Percentiles rank a stretch among this genome's conserved stretches.
These are phyloP conservation scores for Dicaeum eximium DNA, from an alignment of 2,113 vertebrate genomes.

Conservation along the genomic window DNA sequence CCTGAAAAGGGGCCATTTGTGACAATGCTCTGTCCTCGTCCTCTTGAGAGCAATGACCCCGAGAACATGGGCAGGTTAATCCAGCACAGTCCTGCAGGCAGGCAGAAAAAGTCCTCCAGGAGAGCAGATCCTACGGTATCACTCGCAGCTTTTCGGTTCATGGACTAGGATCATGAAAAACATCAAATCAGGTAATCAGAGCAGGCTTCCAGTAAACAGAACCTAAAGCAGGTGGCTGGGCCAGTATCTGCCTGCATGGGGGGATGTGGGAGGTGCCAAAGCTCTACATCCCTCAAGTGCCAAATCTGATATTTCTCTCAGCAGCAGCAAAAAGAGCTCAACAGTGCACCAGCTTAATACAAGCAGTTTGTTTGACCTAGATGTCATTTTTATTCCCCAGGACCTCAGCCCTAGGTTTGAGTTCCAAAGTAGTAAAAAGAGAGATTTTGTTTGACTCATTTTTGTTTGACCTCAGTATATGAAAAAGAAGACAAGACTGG, in stretches of 20 bases:
- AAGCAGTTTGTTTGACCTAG: neutral
- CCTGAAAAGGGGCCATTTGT: neutral
- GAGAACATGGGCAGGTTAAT: neutral
- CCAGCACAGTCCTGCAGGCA: neutral
- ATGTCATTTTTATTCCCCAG: neutral
- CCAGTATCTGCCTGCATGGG: neutral
- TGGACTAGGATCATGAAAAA: neutral
- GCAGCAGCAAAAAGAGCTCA: neutral
- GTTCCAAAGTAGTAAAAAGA: neutral
- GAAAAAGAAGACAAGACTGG: neutral
- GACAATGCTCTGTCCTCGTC: neutral
- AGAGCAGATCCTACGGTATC: neutral
- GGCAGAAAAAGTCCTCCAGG: neutral
- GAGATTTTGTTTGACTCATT: neutral
- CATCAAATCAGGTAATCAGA: neutral
- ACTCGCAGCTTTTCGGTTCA: neutral
- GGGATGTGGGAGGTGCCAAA: neutral
- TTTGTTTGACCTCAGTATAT: neutral
- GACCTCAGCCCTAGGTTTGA: neutral
- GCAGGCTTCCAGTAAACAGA: neutral
- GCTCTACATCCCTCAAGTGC: neutral
- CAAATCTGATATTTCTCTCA: neutral
- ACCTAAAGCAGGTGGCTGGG: neutral
- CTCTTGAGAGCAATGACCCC: neutral
- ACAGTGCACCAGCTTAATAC: neutral